Evolutionary conservation across 2,797 vertebrate species (phyloP), one percentile per base, ranked within the genome.

Genomic region (Characodon lateralis): DNA sequence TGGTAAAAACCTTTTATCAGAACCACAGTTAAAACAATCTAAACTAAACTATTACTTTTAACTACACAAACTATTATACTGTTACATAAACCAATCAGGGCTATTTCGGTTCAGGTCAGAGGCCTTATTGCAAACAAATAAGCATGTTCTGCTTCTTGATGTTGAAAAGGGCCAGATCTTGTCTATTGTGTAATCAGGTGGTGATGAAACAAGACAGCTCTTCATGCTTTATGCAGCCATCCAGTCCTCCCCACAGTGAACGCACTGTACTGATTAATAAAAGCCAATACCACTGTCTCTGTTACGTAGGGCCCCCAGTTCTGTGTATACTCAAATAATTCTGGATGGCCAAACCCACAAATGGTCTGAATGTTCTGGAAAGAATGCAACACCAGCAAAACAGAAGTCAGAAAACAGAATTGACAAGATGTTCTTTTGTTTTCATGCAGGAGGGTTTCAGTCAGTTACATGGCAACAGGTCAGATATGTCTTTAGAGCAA

Each of bases 301-400:
- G 73, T 3, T 9, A 3, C 5, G 31, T 59, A 48, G 71, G 70
- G 75, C 87, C 82, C 85, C 72, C 61, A 35, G 75, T 81, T 77
- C 84, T 71, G 75, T 79, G 83, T 78, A 78, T 83, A 78, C 78
- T 91, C 89, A 89, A 91, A 90, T 83, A 90, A 87, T 16, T 77
- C 71, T 71, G 81, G 80, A 87, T 0, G 39, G 80, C 89, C 82
- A 86, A 87, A 88, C 77, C 85, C 78, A 68, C 80, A 79, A 77
- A 56, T 78, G 87, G 84, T 74, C 83, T 80, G 81, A 89, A 88
- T 91, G 91, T 89, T 87, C 86, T 90, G 85, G 83, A 93, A 90
- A 94, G 87, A 92, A 77, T 84, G 85, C 85, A 87, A 81, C 77
- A 83, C 80, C 91, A 94, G 92, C 90, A 82, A 89, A 92, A 89